phyloP scores from a whole-genome alignment of 2,113 vertebrate genomes.

The Thalassarche chlororhynchos region DNA sequence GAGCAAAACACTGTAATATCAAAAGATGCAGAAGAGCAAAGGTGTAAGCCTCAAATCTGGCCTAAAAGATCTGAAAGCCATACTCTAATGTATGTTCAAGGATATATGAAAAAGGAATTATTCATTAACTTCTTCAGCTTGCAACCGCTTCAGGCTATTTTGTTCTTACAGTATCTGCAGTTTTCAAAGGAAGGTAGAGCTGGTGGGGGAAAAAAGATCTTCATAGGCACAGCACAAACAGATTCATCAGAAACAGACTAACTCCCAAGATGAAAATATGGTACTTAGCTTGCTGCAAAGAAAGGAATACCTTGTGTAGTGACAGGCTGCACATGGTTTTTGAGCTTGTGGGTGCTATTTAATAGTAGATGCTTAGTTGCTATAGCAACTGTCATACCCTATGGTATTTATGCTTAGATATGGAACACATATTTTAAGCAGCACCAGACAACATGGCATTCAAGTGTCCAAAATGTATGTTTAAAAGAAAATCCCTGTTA shows the following conservation, averaged over 20 bases:
- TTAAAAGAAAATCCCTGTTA: neutral
- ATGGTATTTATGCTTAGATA: slow-evolving; percentile 47
- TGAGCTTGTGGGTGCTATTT: slow-evolving; percentile 39
- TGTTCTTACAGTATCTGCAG: neutral
- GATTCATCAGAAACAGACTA: slow-evolving; percentile 16
- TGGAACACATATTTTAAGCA: slow-evolving; percentile 36
- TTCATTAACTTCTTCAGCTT: slow-evolving; percentile 59
- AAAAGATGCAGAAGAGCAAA: slow-evolving; percentile 15
- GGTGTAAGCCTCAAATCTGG: neutral
- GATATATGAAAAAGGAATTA: slow-evolving; percentile 30
- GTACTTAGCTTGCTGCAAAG: slow-evolving; percentile 16
- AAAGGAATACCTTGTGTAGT: slow-evolving; percentile 23
- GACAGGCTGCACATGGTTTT: slow-evolving; percentile 43
- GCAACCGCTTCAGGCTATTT: slow-evolving; percentile 19
- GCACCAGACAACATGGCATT: neutral
- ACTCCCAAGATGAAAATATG: neutral
- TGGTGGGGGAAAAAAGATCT: neutral
- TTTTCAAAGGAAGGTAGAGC: slow-evolving; percentile 47
- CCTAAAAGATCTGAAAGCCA: slow-evolving; percentile 16
- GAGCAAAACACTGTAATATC: neutral
- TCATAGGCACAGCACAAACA: slow-evolving; percentile 16
- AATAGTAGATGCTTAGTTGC: slow-evolving; percentile 65
- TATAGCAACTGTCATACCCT: slow-evolving; percentile 61
- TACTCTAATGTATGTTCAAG: slow-evolving; percentile 28
- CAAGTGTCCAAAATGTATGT: neutral